Evolutionary conservation across 2,113 vertebrate species (phyloP).

Genomic region (Oreochromis niloticus): DNA sequence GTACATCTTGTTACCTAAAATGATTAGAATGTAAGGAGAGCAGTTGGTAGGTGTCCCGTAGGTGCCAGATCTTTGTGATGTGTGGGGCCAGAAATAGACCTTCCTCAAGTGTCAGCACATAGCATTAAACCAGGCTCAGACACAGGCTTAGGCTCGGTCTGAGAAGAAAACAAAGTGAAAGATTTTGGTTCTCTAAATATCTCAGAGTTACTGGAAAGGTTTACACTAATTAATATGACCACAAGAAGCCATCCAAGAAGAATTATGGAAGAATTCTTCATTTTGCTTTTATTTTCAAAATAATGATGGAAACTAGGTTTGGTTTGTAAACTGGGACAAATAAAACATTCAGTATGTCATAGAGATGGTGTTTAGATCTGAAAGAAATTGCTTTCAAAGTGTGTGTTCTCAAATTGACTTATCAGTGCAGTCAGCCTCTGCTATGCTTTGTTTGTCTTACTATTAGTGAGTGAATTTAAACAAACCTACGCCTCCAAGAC

Average conservation of each 20-base stretch:
- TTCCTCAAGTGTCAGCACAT: conserved; percentile 23
- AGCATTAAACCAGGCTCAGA: not conserved
- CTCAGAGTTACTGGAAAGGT: not conserved
- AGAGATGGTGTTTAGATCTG: not conserved
- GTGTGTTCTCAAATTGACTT: not conserved
- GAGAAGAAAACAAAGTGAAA: not conserved
- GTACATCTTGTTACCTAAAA: not conserved
- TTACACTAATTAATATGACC: not conserved
- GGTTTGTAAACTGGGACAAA: not conserved
- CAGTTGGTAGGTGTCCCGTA: not conserved
- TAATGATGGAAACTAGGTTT: not conserved
- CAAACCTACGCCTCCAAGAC: not conserved
- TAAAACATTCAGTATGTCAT: not conserved
- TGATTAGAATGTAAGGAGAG: not conserved
- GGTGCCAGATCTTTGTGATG: conserved; percentile 21
- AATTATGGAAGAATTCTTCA: not conserved
- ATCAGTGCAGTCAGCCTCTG: not conserved
- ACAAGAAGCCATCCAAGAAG: not conserved
- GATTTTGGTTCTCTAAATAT: not conserved
- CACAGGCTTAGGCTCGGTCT: not conserved
- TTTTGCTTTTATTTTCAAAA: not conserved
- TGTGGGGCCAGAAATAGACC: conserved; percentile 20
- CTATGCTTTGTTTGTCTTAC: not conserved
- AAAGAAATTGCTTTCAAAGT: not conserved
- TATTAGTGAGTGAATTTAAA: not conserved